Evolutionary conservation across 1,140 invertebrate species (phyloP).

Genomic region (Ruditapes philippinarum): DNA sequence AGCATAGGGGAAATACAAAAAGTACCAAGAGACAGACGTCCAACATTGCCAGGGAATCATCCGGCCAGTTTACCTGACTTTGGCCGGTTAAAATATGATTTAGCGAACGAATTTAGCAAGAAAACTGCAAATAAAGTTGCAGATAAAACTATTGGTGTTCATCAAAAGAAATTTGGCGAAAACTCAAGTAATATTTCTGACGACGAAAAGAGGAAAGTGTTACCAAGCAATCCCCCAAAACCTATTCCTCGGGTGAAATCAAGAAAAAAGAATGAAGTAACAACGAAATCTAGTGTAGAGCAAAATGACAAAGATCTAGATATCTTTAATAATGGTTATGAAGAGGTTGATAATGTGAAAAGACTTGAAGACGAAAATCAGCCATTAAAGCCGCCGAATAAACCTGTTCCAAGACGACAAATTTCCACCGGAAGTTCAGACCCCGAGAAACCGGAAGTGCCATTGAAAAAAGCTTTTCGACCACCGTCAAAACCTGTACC

Average conservation of each 20-base stretch:
- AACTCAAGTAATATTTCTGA: neutral
- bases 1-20: conserved; percentile 47
- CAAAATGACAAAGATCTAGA: neutral
- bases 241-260: conserved; percentile 5
- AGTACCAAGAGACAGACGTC: neutral
- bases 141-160: no score
- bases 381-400: neutral
- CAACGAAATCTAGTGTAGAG: neutral
- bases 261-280: neutral
- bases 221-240: neutral
- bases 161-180: no score
- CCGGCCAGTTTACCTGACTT: neutral
- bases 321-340: neutral
- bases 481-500: conserved; percentile 9
- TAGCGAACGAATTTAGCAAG: neutral
- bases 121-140: neutral
- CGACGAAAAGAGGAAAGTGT: neutral
- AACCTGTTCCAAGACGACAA: conserved; percentile 29
- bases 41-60: conserved; percentile 35
- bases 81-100: neutral
- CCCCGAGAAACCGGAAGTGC: neutral
- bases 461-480: neutral
- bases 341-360: neutral
- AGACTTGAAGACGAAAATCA: neutral
- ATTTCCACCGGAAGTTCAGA: neutral